Evolutionary conservation across 2,797 vertebrate species (phyloP).

Genomic region (Pithecia hirsuta): DNA sequence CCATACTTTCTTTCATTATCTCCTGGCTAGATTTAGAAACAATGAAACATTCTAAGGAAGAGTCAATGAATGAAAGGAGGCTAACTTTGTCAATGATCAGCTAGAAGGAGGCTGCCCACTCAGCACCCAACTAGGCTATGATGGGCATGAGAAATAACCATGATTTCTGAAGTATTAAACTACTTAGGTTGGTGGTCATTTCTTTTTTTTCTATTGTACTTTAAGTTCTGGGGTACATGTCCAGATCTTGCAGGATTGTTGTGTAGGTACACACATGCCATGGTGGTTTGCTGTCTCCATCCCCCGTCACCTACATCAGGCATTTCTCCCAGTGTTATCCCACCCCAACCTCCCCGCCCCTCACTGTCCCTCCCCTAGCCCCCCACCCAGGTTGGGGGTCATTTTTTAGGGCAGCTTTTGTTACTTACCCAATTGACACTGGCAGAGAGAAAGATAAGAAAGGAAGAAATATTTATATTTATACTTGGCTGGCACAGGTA

Average conservation of each 20-base stretch:
- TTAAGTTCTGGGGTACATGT: no score
- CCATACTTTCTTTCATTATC: background rate
- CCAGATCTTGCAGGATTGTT: no score
- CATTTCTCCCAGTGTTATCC: no score
- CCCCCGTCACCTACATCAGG: no score
- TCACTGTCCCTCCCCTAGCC: no score
- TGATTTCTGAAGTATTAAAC: background rate
- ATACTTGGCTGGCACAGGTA: background rate
- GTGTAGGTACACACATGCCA: no score
- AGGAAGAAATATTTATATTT: background rate
- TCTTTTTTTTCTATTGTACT: background rate
- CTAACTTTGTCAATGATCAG: background rate
- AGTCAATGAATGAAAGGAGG: background rate
- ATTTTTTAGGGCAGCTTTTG: background rate
- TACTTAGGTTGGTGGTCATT: background rate
- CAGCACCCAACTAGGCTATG: background rate
- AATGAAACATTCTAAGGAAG: background rate
- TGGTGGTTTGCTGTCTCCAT: no score
- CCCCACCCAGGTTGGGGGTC: background rate
- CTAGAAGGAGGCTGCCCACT: background rate
- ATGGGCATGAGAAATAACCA: background rate
- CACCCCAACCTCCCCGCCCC: no score
- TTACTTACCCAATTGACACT: background rate
- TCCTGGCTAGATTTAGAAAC: background rate
- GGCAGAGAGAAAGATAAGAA: background rate